These are phyloP conservation scores for Ophioninae sp. DNA, from an alignment of 2,888 invertebrate genomes.

Conservation along the genomic window DNA sequence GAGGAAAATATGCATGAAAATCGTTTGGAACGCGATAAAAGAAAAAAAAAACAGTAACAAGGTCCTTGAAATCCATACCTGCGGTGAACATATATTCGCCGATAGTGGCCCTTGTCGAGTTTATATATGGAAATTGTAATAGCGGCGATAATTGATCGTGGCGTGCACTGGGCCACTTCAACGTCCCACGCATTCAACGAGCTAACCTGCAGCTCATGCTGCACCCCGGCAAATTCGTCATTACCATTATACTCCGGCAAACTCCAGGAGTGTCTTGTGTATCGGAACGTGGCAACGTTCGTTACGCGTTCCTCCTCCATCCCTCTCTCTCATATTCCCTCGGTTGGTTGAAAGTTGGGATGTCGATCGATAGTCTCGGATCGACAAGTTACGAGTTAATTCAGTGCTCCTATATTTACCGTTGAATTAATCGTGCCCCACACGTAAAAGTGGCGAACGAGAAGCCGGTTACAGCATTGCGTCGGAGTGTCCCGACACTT, in stretches of 20 bases:
- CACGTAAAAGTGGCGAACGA: conserved; percentile 69
- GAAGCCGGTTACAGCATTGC: conserved; percentile 2
- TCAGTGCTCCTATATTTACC: conserved; percentile 73
- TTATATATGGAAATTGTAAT: conserved; percentile 58
- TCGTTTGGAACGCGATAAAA: conserved; percentile 27
- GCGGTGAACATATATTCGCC: conserved; percentile 34
- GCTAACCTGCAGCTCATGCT: conserved; percentile 45
- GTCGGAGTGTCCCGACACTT: conserved; percentile 64
- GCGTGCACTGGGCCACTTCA: conserved; percentile 61
- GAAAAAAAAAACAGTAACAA: conserved; percentile 34
- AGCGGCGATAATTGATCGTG: conserved; percentile 62
- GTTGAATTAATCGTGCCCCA: conserved; percentile 74
- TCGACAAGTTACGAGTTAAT: conserved; percentile 72
- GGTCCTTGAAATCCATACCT: conserved; percentile 51
- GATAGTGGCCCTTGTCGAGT: conserved; percentile 37
- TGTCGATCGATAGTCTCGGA: conserved; percentile 65
- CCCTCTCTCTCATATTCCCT: conserved; percentile 22
- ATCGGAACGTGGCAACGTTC: conserved; percentile 10
- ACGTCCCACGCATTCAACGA: conserved; percentile 57
- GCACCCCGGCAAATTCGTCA: conserved; percentile 49
- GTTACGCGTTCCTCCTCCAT: not conserved
- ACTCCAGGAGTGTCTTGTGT: conserved; percentile 41
- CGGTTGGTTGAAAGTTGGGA: conserved; percentile 38
- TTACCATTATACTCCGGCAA: conserved; percentile 30
- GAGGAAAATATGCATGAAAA: conserved; percentile 50